Evolutionary conservation across 2,113 vertebrate genomes (phyloP).

Genomic region (Tachysurus fulvidraco): DNA sequence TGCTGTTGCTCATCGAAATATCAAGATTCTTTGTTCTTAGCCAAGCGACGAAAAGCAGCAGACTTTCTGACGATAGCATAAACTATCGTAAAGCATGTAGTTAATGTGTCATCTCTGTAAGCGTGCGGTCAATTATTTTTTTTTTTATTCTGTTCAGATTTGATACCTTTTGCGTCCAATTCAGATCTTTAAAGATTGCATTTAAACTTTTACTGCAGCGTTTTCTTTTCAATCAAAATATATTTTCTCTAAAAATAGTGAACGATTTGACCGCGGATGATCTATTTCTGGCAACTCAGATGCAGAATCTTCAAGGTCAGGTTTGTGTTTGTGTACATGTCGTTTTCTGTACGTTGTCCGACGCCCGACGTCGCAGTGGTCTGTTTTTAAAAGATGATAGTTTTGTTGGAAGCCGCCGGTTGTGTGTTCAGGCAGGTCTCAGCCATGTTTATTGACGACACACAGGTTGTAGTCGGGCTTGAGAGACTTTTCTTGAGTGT

Average conservation of each 20-base stretch:
- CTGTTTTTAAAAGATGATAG: neutral
- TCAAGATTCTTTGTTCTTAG: neutral
- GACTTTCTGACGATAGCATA: neutral
- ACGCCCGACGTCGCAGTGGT: neutral
- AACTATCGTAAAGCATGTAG: no score
- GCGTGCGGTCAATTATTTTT: no score
- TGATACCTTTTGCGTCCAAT: no score
- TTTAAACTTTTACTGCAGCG: no score
- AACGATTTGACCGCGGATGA: neutral
- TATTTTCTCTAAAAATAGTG: no score
- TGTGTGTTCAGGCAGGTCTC: neutral
- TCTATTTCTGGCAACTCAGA: neutral
- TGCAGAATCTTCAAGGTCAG: neutral
- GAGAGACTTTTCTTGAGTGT: neutral
- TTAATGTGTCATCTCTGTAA: neutral
- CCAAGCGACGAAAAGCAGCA: neutral
- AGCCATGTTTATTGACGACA: no score
- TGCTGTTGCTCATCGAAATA: neutral
- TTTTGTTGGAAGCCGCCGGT: neutral
- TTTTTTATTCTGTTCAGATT: no score
- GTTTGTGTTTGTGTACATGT: neutral
- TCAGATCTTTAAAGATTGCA: no score
- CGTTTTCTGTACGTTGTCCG: no score
- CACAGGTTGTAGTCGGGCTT: neutral
- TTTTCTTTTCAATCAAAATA: no score